phyloP scores from a whole-genome alignment of 2,113 vertebrate genomes.

The Thalassoma bifasciatum region DNA sequence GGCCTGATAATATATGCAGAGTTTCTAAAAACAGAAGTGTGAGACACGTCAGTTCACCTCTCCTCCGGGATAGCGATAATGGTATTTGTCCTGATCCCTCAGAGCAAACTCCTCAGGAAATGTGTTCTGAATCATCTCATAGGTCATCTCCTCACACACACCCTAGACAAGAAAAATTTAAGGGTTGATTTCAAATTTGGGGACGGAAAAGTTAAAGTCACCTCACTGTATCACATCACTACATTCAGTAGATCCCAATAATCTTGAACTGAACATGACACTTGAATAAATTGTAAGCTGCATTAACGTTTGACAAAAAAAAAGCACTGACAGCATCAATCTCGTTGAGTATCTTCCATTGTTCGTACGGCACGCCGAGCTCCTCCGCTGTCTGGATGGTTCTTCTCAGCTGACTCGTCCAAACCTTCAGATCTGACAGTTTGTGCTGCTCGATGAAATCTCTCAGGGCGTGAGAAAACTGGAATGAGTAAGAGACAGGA shows the following conservation, averaged over 20 bases:
- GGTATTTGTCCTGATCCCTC: slow-evolving; percentile 96
- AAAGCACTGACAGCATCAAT: slow-evolving; percentile 91
- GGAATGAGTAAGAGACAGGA: background rate
- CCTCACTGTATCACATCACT: no score
- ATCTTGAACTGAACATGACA: background rate
- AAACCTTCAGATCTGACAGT: slow-evolving; percentile 93
- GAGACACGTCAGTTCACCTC: slow-evolving; percentile 84
- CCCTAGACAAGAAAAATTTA: slow-evolving; percentile 84
- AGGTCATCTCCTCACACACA: slow-evolving; percentile 97
- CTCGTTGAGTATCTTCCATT: slow-evolving; percentile 99
- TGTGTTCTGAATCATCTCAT: slow-evolving; percentile 90
- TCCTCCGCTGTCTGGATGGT: slow-evolving; percentile 96
- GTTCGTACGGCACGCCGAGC: slow-evolving; percentile 92
- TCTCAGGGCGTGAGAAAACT: slow-evolving; percentile 89
- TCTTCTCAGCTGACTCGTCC: slow-evolving; percentile 96
- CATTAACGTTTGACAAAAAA: background rate
- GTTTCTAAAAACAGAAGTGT: background rate
- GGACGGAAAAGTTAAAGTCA: no score
- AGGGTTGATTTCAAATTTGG: no score
- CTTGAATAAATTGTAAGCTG: no score
- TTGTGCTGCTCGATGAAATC: slow-evolving; percentile 91
- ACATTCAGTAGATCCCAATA: no score
- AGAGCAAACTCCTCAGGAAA: slow-evolving; percentile 96
- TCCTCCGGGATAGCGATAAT: slow-evolving; percentile 97
- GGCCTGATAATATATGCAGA: no score